Evolutionary conservation across 2,888 invertebrate species (phyloP).

Genomic region (Andrena hattorfiana): DNA sequence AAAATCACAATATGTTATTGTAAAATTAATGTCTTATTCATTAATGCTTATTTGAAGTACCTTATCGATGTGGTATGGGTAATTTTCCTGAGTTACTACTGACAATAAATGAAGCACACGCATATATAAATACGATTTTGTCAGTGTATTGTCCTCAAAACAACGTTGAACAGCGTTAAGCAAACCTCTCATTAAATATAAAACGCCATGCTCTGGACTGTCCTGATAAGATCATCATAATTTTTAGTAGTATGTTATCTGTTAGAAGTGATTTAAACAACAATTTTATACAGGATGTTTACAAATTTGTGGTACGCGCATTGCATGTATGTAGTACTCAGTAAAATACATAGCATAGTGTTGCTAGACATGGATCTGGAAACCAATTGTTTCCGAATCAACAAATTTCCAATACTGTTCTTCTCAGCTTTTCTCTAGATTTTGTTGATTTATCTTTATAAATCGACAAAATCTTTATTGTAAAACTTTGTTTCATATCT

Average conservation of each 20-base stretch:
- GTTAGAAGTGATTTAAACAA: background rate
- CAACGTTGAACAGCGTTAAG: constrained; percentile 92
- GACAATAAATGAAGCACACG: constrained; percentile 92
- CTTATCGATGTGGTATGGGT: constrained; percentile 93
- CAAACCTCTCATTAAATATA: constrained; percentile 92
- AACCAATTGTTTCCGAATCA: no score
- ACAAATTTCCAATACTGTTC: no score
- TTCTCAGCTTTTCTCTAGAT: no score
- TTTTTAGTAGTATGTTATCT: background rate
- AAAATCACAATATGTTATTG: background rate
- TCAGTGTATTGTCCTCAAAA: constrained; percentile 89
- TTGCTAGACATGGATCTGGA: no score
- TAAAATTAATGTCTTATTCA: background rate
- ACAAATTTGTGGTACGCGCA: background rate
- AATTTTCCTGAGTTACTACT: constrained; percentile 92
- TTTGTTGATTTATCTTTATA: no score
- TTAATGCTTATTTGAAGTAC: constrained; percentile 63
- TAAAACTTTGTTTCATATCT: no score
- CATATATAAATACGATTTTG: constrained; percentile 90
- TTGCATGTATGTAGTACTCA: background rate
- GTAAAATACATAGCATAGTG: no score
- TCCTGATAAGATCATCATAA: constrained; percentile 87
- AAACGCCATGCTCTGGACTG: constrained; percentile 94
- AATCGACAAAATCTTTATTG: no score
- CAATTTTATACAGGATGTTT: background rate